Base-by-base conservation (phyloP, 1,140 invertebrate genomes). In the Aplysia californica region DNA sequence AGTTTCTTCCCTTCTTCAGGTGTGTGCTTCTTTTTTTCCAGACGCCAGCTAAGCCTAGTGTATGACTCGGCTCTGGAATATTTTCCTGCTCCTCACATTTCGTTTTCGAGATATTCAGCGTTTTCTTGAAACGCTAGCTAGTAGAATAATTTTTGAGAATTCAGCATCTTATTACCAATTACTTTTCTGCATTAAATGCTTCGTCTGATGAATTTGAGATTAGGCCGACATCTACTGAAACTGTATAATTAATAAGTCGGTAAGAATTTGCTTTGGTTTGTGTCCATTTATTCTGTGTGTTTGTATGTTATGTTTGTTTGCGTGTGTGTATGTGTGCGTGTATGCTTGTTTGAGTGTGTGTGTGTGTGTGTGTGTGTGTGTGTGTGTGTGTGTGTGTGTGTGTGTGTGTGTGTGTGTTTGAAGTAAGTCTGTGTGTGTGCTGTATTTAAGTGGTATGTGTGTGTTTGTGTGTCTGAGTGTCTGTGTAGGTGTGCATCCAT, bases 371-470 rank as follows among this genome's bases (percentile, higher is more conserved):
- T n/a, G 56, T 59, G 56, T 59, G 56, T 59, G 56, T 59, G 56
- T 59, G 56, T n/a, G 4, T 59, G 56, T 59, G 56, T 59, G 56
- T 6, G 56, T 59, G 56, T 59, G 56, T 59, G 56, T n/a, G 4
- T 59, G 56, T 59, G 56, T 59, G 56, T 59, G 56, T 59, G 56
- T 59, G 56, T 59, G 56, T 59, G 56, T 59, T 4, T 59, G 72
- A n/a, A n/a, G n/a, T n/a, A n/a, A n/a, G n/a, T n/a, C n/a, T n/a
- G n/a, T n/a, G n/a, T n/a, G n/a, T n/a, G n/a, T n/a, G n/a, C n/a
- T n/a, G n/a, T n/a, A n/a, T n/a, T n/a, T n/a, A n/a, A n/a, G n/a
- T n/a, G n/a, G n/a, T n/a, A n/a, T n/a, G n/a, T n/a, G n/a, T n/a
- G n/a, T n/a, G n/a, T n/a, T n/a, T n/a, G n/a, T n/a, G n/a, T n/a